Conservation (phyloP, 2,113 vertebrate genomes). For the Galeopterus variegatus region DNA sequence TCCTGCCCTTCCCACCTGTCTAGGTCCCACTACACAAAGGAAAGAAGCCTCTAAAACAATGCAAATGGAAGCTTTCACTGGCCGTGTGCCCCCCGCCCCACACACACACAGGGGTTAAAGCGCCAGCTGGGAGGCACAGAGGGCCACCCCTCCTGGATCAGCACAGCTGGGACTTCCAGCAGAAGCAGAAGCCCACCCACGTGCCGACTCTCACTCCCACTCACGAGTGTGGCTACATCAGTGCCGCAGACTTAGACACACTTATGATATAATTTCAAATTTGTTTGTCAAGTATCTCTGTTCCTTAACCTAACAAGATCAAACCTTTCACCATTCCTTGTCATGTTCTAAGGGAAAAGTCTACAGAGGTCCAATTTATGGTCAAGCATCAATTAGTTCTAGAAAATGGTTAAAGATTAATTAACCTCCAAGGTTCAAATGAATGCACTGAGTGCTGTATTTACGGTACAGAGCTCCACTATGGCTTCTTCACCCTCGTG, state of each 20-base stretch:
- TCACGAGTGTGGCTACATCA: not conserved
- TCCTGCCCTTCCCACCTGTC: slow-evolving; percentile 84
- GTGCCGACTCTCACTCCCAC: not conserved
- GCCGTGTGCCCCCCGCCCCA: not conserved
- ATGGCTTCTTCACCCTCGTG: rapidly evolving
- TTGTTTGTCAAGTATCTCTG: not conserved
- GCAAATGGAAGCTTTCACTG: not conserved
- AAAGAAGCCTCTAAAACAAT: slow-evolving; percentile 58
- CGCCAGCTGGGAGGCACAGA: slow-evolving; percentile 73
- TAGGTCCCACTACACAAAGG: not conserved
- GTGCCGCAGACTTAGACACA: not conserved
- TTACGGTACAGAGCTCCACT: rapidly evolving
- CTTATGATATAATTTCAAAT: not conserved
- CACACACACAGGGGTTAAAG: slow-evolving; percentile 33
- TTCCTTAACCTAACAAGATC: not conserved
- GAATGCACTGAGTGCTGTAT: rapidly evolving
- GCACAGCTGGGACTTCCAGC: not conserved
- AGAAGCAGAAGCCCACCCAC: not conserved
- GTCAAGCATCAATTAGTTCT: not conserved
- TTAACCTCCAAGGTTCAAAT: rapidly evolving
- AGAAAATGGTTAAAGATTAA: not conserved
- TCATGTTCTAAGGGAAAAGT: not conserved
- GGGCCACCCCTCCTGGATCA: not conserved
- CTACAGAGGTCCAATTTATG: not conserved
- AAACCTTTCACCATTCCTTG: not conserved